These are phyloP conservation scores for Platynereis dumerilii DNA, from an alignment of 2,888 invertebrate species.

Conservation along the genomic window DNA sequence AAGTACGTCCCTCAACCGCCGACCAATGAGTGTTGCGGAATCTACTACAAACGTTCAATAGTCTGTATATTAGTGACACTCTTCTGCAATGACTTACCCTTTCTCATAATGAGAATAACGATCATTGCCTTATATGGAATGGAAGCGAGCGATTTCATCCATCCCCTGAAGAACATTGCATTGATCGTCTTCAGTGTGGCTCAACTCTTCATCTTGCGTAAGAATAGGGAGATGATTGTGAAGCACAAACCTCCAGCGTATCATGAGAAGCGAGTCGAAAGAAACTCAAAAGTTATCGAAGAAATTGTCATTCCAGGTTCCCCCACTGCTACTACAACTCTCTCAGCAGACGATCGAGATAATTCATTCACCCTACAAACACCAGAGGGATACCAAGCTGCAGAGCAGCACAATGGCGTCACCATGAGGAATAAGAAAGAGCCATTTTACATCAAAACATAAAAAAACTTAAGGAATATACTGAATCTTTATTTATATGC, in stretches of 20 bases:
- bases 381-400: too few species aligned
- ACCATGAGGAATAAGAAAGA: too few species aligned
- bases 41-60: slow-evolving; percentile 14
- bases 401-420: too few species aligned
- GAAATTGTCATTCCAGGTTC: neutral
- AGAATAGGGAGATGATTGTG: slow-evolving; percentile 9
- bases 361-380: too few species aligned
- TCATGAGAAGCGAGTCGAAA: neutral
- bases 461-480: too few species aligned
- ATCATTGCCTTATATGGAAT: slow-evolving; percentile 32
- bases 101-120: slow-evolving; percentile 30
- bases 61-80: slow-evolving; percentile 30
- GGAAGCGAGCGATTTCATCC: slow-evolving; percentile 31
- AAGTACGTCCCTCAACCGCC: slow-evolving; percentile 35
- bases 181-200: slow-evolving; percentile 30
- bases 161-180: slow-evolving; percentile 36
- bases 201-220: slow-evolving; percentile 31
- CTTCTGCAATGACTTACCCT: slow-evolving; percentile 35
- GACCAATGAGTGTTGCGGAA: slow-evolving; percentile 9
- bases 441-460: too few species aligned
- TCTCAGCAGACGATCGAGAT: too few species aligned
- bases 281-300: neutral
- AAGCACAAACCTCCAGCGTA: neutral
- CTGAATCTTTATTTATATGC: too few species aligned
- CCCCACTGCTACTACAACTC: too few species aligned